Base-by-base conservation (phyloP, 2,113 vertebrate species). In the Melanocharis versteri region DNA sequence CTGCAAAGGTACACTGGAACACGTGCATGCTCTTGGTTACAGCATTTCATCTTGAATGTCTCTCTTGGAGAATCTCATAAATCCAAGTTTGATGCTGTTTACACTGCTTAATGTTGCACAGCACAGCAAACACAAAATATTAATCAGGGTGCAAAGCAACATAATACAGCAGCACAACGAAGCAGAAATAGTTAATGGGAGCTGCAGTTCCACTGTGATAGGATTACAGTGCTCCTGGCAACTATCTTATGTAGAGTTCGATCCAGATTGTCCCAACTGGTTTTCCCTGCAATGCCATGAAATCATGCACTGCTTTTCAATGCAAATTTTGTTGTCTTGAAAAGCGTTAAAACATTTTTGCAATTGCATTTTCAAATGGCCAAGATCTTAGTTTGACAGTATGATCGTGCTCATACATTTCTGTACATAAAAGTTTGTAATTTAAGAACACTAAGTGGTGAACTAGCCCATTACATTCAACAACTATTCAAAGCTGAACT, bases 371-470 rank as follows among this genome's bases (percentile, higher is more conserved):
- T 87, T 91, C 35, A n/a, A n/a, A 47, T 1, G 22, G 40, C 45
- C 24, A 39, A 78, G 47, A 87, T 40, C 53, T 82, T 27, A 31
- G 15, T 40, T 33, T 42, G 51, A 79, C 66, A 82, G 62, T 15
- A 48, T 39, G 27, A 64, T 27, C 0, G 0, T 21, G 31, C 15
- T 53, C 31, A 15, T n/a, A 53, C 20, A 33, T 42, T 61, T 72
- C 50, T 65, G 30, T 5, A 72, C 5, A 15, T 10, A 51, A 26
- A 42, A 79, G 21, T 44, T 26, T 48, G 27, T 18, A 76, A 58
- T 31, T 85, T 47, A 56, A 42, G 10, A 91, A 72, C 42, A 53
- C 20, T 48, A 72, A 50, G 21, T 75, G 47, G 71, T 35, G 33
- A 90, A 53, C 45, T 61, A 39, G 11, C 33, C 23, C 47, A 37